Conservation (phyloP, 2,113 vertebrate genomes). For the Zosterops pallidus region DNA sequence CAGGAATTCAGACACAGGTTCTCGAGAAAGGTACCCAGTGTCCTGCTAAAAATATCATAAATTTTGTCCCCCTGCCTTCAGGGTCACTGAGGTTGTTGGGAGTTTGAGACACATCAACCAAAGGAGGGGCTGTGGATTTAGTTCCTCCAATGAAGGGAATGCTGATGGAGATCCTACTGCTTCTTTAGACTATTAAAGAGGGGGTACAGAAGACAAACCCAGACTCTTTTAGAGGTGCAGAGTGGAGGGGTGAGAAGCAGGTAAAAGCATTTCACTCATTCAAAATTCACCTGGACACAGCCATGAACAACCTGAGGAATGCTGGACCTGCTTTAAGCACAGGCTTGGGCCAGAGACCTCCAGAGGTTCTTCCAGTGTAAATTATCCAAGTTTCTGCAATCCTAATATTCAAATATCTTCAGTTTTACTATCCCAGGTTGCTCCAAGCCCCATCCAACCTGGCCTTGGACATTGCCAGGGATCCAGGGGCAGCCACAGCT, state of each 20-base stretch:
- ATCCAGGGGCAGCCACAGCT: background rate
- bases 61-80: background rate
- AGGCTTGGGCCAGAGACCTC: background rate
- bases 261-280: background rate
- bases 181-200: background rate
- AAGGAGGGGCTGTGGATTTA: background rate
- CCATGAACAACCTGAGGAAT: background rate
- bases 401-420: background rate
- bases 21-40: accelerated
- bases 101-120: background rate
- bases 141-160: background rate
- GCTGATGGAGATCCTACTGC: background rate
- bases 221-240: background rate
- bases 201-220: background rate
- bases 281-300: background rate
- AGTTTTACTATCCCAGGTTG: background rate
- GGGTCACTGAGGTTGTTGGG: background rate
- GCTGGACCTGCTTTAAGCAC: background rate
- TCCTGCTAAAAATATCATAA: background rate
- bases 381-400: background rate
- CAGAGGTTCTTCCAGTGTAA: background rate
- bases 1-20: background rate
- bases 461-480: background rate
- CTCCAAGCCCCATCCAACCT: accelerated
- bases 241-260: background rate